Base-by-base conservation (phyloP, 1,140 invertebrate species). In the Popillia japonica region DNA sequence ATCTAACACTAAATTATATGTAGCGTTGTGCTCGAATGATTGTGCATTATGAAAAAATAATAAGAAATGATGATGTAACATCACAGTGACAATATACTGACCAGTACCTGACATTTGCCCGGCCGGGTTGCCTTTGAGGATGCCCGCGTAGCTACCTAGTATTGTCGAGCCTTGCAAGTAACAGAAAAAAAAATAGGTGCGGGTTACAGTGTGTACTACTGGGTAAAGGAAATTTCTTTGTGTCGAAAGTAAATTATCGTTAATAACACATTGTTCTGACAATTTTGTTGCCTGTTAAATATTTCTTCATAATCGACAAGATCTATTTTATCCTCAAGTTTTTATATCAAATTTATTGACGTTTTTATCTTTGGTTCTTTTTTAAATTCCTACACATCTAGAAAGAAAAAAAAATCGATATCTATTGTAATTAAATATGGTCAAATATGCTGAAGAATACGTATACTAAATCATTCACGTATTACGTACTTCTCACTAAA, bases 51-150 rank as follows among this genome's bases (percentile, higher is more conserved):
- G 61, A 27, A 22, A 6, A 27, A 68, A 6, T 17, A 55, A 68
- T 10, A 34, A 68, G 14, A 68, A 23, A 27, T 22, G 11, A 64
- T 17, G n/a, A 20, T 64, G 23, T 68, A 20, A 68, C 72, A 44
- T 74, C 41, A 74, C 72, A 42, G 20, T 76, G 75, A 76, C 44
- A 44, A 48, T 82, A 86, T 86, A 86, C 85, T 86, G 85, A 87
- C 86, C 86, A 88, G 86, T 90, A 91, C 90, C 90, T 91, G 90
- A 90, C 90, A 91, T 90, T 85, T 86, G 82, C 83, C 87, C 87
- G 77, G 86, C 83, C 80, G 88, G 86, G 84, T 88, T 86, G 83
- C 90, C 90, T 87, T 90, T 90, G 85, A 91, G 86, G 85, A 91
- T 88, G 85, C 90, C 90, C 79, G 90, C 90, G 88, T 91, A 91